Conservation (phyloP, 2,113 vertebrate genomes). For the Python bivittatus region DNA sequence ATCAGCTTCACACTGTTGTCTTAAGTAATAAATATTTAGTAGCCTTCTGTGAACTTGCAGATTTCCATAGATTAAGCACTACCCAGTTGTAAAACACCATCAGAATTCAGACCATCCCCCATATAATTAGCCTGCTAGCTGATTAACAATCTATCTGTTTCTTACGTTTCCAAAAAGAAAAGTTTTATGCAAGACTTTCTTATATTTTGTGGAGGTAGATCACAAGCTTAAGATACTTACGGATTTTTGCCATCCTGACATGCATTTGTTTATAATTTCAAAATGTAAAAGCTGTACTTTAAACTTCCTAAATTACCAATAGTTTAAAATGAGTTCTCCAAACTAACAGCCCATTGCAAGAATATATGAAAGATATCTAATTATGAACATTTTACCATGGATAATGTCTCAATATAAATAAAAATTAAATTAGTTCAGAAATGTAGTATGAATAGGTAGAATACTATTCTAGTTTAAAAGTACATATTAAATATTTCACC, state of each 20-base stretch:
- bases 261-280: not conserved
- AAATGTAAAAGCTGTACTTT: not conserved
- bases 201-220: not conserved
- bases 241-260: not conserved
- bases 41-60: not conserved
- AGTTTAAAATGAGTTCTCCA: not conserved
- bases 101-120: not conserved
- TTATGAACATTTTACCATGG: not conserved
- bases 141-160: not conserved
- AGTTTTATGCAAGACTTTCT: not conserved
- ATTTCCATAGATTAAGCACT: not conserved
- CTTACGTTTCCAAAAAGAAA: not conserved
- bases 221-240: not conserved
- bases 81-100: not conserved
- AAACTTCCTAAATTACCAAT: not conserved
- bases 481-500: not conserved
- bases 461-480: not conserved
- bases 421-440: not conserved
- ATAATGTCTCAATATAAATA: not conserved
- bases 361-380: not conserved
- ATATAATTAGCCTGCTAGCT: not conserved
- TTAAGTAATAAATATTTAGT: not conserved
- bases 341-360: not conserved
- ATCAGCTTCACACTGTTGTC: not conserved
- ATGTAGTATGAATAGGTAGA: not conserved